phyloP scores from a whole-genome alignment of 2,888 invertebrate species.

The Malthinus flaveolus region DNA sequence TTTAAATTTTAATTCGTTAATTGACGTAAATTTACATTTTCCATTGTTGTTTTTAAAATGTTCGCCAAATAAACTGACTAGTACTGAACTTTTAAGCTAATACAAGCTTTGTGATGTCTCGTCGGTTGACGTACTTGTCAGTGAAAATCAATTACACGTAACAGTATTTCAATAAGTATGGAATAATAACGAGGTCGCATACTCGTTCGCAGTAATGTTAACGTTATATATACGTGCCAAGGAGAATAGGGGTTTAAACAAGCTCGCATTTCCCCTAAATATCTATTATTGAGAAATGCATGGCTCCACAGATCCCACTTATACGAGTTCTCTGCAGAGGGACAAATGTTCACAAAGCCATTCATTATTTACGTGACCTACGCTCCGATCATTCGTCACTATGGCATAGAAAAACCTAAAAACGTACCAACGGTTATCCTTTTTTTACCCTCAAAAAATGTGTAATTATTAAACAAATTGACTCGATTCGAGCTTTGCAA shows the following conservation, averaged over 20 bases:
- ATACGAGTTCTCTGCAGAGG: conserved; percentile 38
- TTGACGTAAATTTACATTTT: too few relatives aligned
- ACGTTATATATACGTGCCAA: conserved; percentile 17
- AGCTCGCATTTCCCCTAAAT: conserved; percentile 42
- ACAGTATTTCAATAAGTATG: conserved; percentile 11
- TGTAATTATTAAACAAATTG: too few relatives aligned
- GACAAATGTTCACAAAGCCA: conserved; percentile 41
- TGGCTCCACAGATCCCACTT: conserved; percentile 40
- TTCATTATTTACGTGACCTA: conserved; percentile 44
- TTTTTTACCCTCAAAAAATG: too few relatives aligned
- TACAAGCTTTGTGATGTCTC: conserved; percentile 5
- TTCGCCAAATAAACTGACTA: background rate
- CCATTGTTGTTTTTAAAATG: too few relatives aligned
- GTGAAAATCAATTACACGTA: conserved; percentile 14
- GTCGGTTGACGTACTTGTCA: conserved; percentile 4
- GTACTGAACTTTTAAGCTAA: background rate
- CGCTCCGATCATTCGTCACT: conserved; percentile 26
- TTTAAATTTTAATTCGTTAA: background rate
- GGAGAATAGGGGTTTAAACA: conserved; percentile 36
- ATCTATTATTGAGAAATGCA: conserved; percentile 46
- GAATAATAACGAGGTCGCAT: conserved; percentile 16
- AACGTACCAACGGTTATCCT: background rate
- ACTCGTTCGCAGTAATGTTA: conserved; percentile 22
- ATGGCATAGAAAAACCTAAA: conserved; percentile 3
- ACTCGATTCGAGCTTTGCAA: too few relatives aligned